Evolutionary conservation across 2,113 vertebrate genomes (phyloP).

Genomic region (Carassius carassius): DNA sequence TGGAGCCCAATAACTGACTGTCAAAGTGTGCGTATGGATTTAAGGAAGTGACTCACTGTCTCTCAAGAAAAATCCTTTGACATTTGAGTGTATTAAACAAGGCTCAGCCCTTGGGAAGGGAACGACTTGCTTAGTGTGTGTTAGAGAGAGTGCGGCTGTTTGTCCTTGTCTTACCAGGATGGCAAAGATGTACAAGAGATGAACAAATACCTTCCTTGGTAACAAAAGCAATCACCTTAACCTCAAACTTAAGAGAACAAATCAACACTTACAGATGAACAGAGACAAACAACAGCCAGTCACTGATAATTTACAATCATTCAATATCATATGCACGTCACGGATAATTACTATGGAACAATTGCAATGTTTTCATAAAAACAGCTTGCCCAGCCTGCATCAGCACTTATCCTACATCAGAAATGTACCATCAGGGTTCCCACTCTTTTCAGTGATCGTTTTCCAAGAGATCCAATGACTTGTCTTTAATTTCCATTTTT

Average conservation of each 20-base stretch:
- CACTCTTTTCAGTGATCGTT: no score
- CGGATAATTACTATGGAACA: background rate
- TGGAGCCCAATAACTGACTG: background rate
- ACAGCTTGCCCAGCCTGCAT: background rate
- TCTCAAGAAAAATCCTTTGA: slow-evolving; percentile 7
- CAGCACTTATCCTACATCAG: background rate
- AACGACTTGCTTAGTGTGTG: background rate
- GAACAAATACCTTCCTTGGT: background rate
- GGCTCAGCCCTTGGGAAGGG: background rate
- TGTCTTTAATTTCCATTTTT: no score
- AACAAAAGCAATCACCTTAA: background rate
- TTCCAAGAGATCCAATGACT: no score
- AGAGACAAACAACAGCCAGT: background rate
- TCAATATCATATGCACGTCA: background rate
- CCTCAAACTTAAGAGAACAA: background rate
- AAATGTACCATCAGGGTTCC: no score
- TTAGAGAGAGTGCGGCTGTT: background rate
- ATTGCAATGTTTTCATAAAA: background rate
- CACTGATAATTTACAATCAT: background rate
- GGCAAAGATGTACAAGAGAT: background rate
- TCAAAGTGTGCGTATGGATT: background rate
- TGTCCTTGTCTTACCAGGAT: background rate
- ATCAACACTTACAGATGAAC: background rate
- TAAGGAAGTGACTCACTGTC: slow-evolving; percentile 29
- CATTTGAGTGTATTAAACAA: slow-evolving; percentile 30